Conservation (phyloP, 2,113 vertebrate species). For the Coreoperca whiteheadi region DNA sequence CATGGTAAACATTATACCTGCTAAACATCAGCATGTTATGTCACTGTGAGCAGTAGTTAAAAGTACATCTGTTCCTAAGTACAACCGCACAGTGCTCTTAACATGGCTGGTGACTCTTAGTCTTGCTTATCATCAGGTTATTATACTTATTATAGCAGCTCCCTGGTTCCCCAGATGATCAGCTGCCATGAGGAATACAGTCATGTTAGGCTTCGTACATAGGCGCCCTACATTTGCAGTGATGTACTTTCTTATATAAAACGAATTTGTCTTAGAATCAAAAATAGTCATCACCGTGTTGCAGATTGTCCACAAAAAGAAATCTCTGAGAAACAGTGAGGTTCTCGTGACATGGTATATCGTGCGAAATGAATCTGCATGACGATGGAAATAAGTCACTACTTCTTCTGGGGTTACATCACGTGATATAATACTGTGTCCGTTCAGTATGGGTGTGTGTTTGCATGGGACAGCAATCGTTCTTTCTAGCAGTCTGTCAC, state of each 20-base stretch:
- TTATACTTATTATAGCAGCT: not conserved
- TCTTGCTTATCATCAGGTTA: not conserved
- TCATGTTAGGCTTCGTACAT: not conserved
- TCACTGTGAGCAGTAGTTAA: not conserved
- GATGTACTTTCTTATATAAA: not conserved
- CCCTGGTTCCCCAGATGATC: not conserved
- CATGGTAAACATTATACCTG: not conserved
- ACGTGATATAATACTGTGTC: not conserved
- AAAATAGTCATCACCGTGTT: not conserved
- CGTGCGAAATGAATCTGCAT: conserved; percentile 15
- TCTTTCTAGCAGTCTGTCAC: conserved; percentile 35
- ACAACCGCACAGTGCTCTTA: not conserved
- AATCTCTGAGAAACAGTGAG: not conserved
- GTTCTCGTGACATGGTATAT: conserved; percentile 26
- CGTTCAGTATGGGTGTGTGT: conserved; percentile 4
- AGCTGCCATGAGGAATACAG: not conserved
- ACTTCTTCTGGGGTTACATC: not conserved
- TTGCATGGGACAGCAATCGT: conserved; percentile 18
- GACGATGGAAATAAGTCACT: not conserved
- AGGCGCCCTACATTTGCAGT: not conserved
- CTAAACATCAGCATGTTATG: not conserved
- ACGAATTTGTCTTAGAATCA: not conserved
- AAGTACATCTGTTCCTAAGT: not conserved
- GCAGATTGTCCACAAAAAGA: not conserved
- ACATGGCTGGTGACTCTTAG: not conserved